Base-by-base conservation (phyloP, 1,140 invertebrate species). In the Camponotus vicinus region DNA sequence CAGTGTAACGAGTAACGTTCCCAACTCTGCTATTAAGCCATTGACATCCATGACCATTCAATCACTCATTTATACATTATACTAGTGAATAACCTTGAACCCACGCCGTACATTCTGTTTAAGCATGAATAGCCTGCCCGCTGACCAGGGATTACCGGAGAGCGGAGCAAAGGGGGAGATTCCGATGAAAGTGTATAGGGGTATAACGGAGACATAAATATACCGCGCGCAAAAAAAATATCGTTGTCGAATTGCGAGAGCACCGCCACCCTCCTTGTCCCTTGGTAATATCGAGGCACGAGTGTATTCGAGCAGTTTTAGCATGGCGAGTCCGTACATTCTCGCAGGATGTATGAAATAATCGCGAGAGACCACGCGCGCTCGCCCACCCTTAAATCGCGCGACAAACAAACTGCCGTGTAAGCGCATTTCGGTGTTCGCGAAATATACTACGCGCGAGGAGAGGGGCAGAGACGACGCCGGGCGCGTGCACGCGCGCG, bases 351-450 rank as follows among this genome's bases (percentile, higher is more conserved):
- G 79, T 83, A 83, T 61, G 79, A 83, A 63, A 83, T 83, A 83
- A 83, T 83, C 57, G 69, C 79, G 79, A 82, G 63, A 63, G 59
- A n/a, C 1, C 32, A 11, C 57, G 57, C 27, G 57, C 18, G n/a
- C 15, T 2, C 13, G 34, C 69, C 59, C 76, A 34, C 73, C 76
- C 76, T 78, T 85, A 66, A 73, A 59, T 61, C 79, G 79, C 64
- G 64, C 63, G 52, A 15, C 55, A 45, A 49, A 45, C 69, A 75
- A 83, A 83, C 79, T 83, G 79, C 79, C 69, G 32, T 63, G 79
- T 83, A 63, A 75, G 79, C 79, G 57, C 69, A 83, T 83, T 83
- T 83, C 69, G 69, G 13, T 83, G 79, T 83, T 67, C 55, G n/a
- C 34, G 55, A 59, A 34, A n/a, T 21, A 45, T 52, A 82, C 67